Evolutionary conservation across 2,888 invertebrate species (phyloP).

Genomic region (Hymenopus coronatus): DNA sequence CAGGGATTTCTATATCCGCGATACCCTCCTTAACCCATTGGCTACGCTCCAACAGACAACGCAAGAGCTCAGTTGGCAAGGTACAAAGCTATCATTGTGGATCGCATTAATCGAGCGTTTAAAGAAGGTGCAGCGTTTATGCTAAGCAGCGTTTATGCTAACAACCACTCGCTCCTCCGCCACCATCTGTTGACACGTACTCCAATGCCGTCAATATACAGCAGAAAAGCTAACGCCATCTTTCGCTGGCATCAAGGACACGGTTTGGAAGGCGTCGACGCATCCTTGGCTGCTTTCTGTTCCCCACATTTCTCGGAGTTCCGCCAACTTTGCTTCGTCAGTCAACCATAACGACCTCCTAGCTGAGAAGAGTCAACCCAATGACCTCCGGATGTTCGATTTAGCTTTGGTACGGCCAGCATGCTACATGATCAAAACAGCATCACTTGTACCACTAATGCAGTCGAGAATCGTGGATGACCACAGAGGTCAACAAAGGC

Average conservation of each 20-base stretch:
- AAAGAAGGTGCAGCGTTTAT: background rate
- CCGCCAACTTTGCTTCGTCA: background rate
- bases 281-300: background rate
- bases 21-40: background rate
- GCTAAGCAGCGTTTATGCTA: background rate
- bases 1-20: background rate
- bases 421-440: too few species aligned
- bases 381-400: background rate
- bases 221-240: background rate
- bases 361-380: background rate
- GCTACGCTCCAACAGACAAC: background rate
- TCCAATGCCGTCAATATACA: background rate
- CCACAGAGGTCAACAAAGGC: too few species aligned
- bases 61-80: background rate
- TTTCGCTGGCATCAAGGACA: background rate
- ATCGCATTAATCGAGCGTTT: background rate
- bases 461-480: too few species aligned
- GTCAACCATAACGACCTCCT: background rate
- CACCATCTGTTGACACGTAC: background rate
- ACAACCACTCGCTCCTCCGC: background rate
- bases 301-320: background rate
- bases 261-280: too few species aligned
- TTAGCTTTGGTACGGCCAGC: too few species aligned
- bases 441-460: too few species aligned
- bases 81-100: background rate